These are phyloP conservation scores for Ceramica pisi DNA, from an alignment of 2,888 invertebrate species.

Conservation along the genomic window DNA sequence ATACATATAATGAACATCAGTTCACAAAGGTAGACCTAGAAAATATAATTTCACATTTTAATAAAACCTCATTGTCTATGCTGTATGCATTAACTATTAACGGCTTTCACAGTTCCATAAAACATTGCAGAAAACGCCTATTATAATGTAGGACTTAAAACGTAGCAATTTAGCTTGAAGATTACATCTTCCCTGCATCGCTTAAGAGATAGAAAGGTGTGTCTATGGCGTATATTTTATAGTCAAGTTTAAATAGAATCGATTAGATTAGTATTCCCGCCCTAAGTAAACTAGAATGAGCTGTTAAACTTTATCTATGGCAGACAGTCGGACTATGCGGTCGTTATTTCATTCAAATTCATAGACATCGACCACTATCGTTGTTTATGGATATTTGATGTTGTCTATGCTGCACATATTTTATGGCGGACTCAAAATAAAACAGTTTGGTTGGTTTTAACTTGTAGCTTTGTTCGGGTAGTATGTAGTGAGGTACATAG, in stretches of 20 bases:
- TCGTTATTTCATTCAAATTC: slow-evolving; percentile 35
- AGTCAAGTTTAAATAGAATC: slow-evolving; percentile 30
- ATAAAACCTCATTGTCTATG: no score
- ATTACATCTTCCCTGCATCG: background rate
- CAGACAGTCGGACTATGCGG: slow-evolving; percentile 22
- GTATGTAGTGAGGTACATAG: no score
- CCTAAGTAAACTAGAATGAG: slow-evolving; percentile 48
- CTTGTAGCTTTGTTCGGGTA: no score
- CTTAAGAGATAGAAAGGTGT: slow-evolving; percentile 8
- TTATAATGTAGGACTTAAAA: background rate
- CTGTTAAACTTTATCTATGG: slow-evolving; percentile 46
- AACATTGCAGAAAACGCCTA: slow-evolving; percentile 13
- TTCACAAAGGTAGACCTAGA: background rate
- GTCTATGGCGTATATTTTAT: slow-evolving; percentile 2
- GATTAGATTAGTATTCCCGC: slow-evolving; percentile 54
- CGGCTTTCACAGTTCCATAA: slow-evolving; percentile 1
- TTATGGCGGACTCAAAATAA: background rate
- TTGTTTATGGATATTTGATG: slow-evolving; percentile 38
- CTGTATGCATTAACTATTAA: slow-evolving; percentile 4
- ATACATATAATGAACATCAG: no score
- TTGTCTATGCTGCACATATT: slow-evolving; percentile 14
- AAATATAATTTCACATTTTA: background rate
- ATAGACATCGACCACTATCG: slow-evolving; percentile 12
- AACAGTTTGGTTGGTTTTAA: background rate
- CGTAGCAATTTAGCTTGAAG: slow-evolving; percentile 6